phyloP scores from a whole-genome alignment of 1,140 invertebrate species.

The Babylonia areolata region DNA sequence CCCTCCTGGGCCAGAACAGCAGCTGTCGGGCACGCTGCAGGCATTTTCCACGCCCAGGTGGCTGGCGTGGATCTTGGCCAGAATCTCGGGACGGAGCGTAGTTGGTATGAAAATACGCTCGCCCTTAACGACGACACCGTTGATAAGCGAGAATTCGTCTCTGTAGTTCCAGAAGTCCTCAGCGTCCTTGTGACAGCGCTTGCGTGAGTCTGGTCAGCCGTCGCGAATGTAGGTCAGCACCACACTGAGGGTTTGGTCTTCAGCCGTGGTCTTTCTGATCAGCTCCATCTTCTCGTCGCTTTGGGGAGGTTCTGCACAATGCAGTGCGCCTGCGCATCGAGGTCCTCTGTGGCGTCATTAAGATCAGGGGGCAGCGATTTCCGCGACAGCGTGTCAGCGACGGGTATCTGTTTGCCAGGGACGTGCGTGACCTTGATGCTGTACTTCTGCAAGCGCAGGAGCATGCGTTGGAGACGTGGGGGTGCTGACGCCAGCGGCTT shows the following conservation, averaged over 20 bases:
- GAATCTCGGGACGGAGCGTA: not conserved
- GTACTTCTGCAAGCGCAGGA: constrained; percentile 56
- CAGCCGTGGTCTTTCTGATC: constrained; percentile 22
- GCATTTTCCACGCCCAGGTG: constrained; percentile 29
- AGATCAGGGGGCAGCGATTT: not conserved
- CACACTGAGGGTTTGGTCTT: not conserved
- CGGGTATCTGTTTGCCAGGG: constrained; percentile 38
- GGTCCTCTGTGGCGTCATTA: not conserved
- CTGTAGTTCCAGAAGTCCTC: constrained; percentile 8
- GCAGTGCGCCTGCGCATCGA: constrained; percentile 14
- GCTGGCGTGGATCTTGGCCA: constrained; percentile 19
- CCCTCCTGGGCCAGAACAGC: constrained; percentile 19
- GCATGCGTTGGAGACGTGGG: constrained; percentile 59
- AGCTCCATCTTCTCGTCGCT: constrained; percentile 14
- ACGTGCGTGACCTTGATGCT: constrained; percentile 47
- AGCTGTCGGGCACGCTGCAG: not conserved
- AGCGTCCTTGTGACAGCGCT: not conserved
- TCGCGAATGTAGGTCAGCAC: not conserved
- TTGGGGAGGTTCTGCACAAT: not conserved
- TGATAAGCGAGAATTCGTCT: constrained; percentile 15
- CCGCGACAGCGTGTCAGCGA: constrained; percentile 47
- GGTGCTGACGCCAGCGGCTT: constrained; percentile 54
- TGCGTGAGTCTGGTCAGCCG: constrained; percentile 22
- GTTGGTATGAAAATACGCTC: not conserved
- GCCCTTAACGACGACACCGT: constrained; percentile 18